Base-by-base conservation (phyloP, 2,888 invertebrate species). In the Drosophila tanythrix region DNA sequence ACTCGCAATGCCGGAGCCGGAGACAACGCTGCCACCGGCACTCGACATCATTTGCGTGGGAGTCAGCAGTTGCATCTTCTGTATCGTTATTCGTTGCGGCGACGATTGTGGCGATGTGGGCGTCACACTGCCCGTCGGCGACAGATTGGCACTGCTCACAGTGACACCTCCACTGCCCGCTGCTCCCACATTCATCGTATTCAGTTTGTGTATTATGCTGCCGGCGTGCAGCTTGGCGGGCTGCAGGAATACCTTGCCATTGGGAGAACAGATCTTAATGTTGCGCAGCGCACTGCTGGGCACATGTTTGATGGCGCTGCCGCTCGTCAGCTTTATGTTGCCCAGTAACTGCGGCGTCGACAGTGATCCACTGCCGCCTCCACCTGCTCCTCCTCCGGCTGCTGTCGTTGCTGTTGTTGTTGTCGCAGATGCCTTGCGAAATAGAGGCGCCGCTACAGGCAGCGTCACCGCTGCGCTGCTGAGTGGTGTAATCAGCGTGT, bases 161-260 rank as follows among this genome's bases (percentile, higher is more conserved):
- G 55, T 33, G 11, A 43, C 57, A 6, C 67, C 57, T 5, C 56
- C 72, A 10, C 74, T 62, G 5, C 51, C 11, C 13, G 31, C 38
- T 48, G n/a, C 56, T 6, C 53, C 38, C 1, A 67, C 56, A 58
- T 71, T 79, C 6, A 65, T 3, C 2, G 76, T n/a, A 48, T 79
- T 88, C 0, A 87, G 58, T 59, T 86, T 89, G 57, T 82, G 84
- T 27, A 89, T 84, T 3, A 89, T 82, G 69, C 84, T 84, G 56
- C 85, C 79, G 15, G 82, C 55, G 4, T 70, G 82, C 10, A 85
- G 59, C 4, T 91, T 90, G n/a, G 90, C 89, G 3, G 91, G 82
- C 66, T 93, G 93, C 58, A 93, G 90, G 57, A 92, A 92, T 68
- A 93, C 88, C 72, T 93, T 93, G 21, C 93, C 93, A 69, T 92